These are phyloP conservation scores for Xiphydria camelus DNA, from an alignment of 2,888 invertebrate species.

Conservation along the genomic window DNA sequence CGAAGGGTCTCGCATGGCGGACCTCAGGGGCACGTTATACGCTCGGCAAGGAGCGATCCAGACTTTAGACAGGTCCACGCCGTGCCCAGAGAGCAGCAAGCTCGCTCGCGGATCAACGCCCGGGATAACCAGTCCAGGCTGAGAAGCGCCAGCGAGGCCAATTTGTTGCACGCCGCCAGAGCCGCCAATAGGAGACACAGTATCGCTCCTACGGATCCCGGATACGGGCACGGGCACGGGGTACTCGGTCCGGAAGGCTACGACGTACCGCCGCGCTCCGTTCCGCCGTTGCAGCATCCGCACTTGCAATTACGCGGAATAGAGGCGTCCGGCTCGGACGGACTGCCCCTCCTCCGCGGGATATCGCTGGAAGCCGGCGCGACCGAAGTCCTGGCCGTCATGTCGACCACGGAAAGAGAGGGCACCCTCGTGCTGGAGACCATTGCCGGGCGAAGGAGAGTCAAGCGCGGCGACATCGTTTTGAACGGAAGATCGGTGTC, in stretches of 20 bases:
- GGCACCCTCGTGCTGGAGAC: constrained; percentile 85
- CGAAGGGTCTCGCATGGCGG: constrained; percentile 43
- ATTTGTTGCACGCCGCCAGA: constrained; percentile 63
- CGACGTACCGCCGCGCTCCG: constrained; percentile 26
- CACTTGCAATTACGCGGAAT: constrained; percentile 50
- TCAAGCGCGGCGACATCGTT: constrained; percentile 75
- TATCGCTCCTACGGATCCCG: constrained; percentile 54
- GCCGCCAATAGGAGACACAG: constrained; percentile 47
- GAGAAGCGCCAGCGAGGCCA: constrained; percentile 82
- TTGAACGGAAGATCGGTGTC: constrained; percentile 85
- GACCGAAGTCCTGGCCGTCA: constrained; percentile 86
- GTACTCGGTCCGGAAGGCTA: constrained; percentile 32
- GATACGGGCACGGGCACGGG: constrained; percentile 38
- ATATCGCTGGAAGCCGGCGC: constrained; percentile 88
- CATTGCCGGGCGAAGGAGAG: constrained; percentile 73
- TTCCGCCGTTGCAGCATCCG: constrained; percentile 43
- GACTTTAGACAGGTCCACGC: constrained; percentile 66
- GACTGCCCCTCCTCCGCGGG: constrained; percentile 66
- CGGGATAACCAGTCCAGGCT: constrained; percentile 43
- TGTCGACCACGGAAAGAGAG: constrained; percentile 87
- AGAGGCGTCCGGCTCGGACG: constrained; percentile 42
- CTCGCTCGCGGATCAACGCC: constrained; percentile 44
- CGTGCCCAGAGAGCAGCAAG: constrained; percentile 45
- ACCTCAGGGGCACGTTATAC: constrained; percentile 67
- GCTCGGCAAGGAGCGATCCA: constrained; percentile 84